Conservation (phyloP, 2,113 vertebrate species). For the Macroglossus sobrinus region DNA sequence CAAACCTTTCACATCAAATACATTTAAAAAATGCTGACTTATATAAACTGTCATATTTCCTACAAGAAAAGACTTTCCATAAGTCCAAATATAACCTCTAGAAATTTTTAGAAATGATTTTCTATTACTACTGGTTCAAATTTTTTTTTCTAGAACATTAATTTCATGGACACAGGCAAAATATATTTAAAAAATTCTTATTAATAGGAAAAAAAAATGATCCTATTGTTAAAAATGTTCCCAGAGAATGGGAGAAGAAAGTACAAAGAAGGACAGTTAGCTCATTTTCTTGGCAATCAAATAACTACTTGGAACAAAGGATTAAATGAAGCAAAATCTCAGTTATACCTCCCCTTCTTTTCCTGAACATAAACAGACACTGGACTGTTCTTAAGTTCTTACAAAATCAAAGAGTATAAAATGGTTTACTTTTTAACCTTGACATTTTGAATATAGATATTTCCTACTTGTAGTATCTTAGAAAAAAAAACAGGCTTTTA, state of each 20-base stretch:
- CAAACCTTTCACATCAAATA: background rate
- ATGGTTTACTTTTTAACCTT: background rate
- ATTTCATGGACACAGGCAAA: background rate
- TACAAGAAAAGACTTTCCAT: background rate
- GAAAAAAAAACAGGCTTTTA: background rate
- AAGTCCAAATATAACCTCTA: background rate
- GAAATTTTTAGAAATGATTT: background rate
- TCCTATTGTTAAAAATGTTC: background rate
- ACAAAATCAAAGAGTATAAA: constrained; percentile 37
- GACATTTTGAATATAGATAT: background rate
- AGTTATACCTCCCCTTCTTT: background rate
- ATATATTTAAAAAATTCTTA: background rate
- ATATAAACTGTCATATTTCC: background rate
- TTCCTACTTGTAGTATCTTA: background rate
- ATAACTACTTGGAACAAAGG: constrained; percentile 6
- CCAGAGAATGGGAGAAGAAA: background rate
- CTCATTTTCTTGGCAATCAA: constrained; percentile 52
- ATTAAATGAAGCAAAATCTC: constrained; percentile 32
- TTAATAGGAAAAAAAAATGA: background rate
- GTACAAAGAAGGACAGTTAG: constrained; percentile 32
- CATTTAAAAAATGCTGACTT: background rate
- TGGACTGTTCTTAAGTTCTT: background rate
- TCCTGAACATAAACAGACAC: constrained; percentile 42
- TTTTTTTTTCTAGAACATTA: background rate
- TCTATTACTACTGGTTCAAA: background rate